These are phyloP conservation scores for Cherax quadricarinatus DNA, from an alignment of 1,140 invertebrate genomes.

Conservation along the genomic window DNA sequence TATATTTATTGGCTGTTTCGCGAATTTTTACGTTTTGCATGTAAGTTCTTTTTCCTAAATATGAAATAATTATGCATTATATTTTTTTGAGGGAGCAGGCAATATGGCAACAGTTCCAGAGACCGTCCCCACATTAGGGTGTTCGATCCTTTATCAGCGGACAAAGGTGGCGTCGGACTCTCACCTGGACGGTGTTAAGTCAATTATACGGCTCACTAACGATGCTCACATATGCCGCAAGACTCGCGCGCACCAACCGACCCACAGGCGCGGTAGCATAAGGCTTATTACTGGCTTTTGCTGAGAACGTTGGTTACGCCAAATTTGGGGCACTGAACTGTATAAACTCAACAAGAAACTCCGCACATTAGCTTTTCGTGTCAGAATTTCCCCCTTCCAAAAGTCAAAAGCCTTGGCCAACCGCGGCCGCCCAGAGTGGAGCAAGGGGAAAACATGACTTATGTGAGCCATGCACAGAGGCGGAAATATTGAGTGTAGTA, in stretches of 20 bases:
- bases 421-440: background rate
- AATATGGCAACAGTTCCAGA: background rate
- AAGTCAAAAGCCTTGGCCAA: background rate
- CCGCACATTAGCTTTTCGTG: constrained; percentile 46
- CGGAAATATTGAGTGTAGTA: background rate
- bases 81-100: background rate
- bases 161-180: constrained; percentile 41
- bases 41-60: too few species aligned
- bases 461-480: background rate
- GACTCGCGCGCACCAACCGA: background rate
- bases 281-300: background rate
- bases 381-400: constrained; percentile 31
- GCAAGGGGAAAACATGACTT: background rate
- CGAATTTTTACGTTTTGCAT: too few species aligned
- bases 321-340: constrained; percentile 16
- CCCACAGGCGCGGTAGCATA: background rate
- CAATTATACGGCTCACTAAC: constrained; percentile 56
- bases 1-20: too few species aligned
- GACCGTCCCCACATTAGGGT: constrained; percentile 27
- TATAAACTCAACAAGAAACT: constrained; percentile 47
- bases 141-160: constrained; percentile 38
- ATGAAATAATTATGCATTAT: too few species aligned
- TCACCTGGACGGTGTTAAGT: constrained; percentile 59
- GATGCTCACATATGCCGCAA: constrained; percentile 6
- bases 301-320: background rate